Evolutionary conservation across 1,140 invertebrate species (phyloP), one percentile per base, ranked within the genome.

Genomic region (Apis laboriosa): DNA sequence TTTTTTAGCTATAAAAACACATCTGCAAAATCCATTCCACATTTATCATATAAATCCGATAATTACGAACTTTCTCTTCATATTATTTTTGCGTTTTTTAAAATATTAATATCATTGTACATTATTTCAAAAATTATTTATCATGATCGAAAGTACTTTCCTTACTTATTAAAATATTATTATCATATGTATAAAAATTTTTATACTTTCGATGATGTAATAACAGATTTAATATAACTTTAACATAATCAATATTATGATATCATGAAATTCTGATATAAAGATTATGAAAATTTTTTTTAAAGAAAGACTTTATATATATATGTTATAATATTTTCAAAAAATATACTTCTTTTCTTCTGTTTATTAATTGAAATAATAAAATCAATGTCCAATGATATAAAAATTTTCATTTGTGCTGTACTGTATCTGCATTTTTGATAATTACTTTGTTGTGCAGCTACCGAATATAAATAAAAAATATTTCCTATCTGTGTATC

Each of bases 401-500:
- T 61, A 21, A 34, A 53, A 77, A 82, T 17, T 81, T 77, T 77
- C 56, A 71, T 87, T 67, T 77, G 53, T 77, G n/a, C 71, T 71
- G n/a, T n/a, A 80, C 80, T 85, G 63, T 85, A 80, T 80, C 81
- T 89, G 83, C 77, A 81, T 81, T 89, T 89, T 71, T 87, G 83
- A 68, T 87, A 89, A 80, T 89, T 58, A 83, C 71, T 84, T 78
- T 89, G 88, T 89, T 87, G 70, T 85, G 88, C 74, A 89, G 86
- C 74, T 89, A 85, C 77, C 83, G 76, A 89, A 78, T 89, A 89
- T 80, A 79, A 87, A 89, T 87, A 87, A 89, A 88, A 85, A 80
- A 74, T 84, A 86, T 80, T 89, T 85, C 79, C 84, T 89, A 89
- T 75, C 83, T 89, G 83, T 89, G 83, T 89, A 89, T 89, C 72